A percentile compares a stretch with the other conserved stretches of the same genome.
Evolutionary conservation across 2,797 vertebrate species (phyloP).

Genomic region (Mormyrops boulengeri): DNA sequence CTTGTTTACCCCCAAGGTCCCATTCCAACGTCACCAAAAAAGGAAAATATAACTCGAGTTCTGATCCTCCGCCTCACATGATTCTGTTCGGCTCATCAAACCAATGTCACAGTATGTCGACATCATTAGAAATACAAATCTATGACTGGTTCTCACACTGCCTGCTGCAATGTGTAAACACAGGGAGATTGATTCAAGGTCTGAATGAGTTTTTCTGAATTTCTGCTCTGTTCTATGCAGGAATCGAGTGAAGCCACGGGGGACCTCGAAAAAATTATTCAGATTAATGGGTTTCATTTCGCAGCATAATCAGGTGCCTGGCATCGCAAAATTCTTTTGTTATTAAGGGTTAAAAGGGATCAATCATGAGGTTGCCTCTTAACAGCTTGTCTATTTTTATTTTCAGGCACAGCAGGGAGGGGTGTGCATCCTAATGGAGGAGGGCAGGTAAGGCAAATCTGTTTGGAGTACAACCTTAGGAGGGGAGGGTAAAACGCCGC

Average conservation of each 20-base stretch:
- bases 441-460: not conserved
- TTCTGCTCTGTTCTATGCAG: conserved; percentile 9
- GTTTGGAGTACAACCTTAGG: not conserved
- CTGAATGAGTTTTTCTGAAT: not conserved
- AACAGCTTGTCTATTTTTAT: not conserved
- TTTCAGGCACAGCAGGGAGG: not conserved
- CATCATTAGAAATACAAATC: not conserved
- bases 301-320: not conserved
- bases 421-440: not conserved
- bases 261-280: conserved; percentile 24
- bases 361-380: not conserved
- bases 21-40: not conserved
- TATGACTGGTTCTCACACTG: not conserved
- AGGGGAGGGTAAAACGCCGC: not conserved
- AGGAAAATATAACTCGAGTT: not conserved
- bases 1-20: not conserved
- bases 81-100: not conserved
- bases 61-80: not conserved
- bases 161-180: not conserved
- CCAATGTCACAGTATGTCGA: not conserved
- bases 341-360: conserved; percentile 1
- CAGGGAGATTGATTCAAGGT: not conserved
- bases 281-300: conserved; percentile 26
- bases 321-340: not conserved
- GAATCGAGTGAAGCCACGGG: conserved; percentile 12